Percentiles rank a stretch among this genome's conserved stretches.
Conservation (phyloP, 1,140 invertebrate genomes). For the Bombus waltoni region DNA sequence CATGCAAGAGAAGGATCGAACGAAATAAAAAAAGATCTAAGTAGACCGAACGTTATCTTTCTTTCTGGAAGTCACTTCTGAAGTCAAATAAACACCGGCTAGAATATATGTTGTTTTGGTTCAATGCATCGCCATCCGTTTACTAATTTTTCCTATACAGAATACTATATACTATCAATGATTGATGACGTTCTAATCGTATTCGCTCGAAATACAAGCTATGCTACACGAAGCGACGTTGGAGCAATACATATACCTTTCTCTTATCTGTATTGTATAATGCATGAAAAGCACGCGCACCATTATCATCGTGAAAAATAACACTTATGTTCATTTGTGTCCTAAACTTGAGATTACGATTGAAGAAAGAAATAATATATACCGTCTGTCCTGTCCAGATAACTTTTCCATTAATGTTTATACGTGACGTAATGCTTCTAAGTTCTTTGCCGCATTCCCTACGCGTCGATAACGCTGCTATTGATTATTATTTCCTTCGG, state of each 20-base stretch:
- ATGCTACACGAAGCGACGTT: slow-evolving; percentile 28
- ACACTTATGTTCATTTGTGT: not conserved
- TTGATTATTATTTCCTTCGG: not conserved
- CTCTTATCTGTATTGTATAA: slow-evolving; percentile 23
- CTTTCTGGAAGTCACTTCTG: slow-evolving; percentile 67
- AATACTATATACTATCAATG: not conserved
- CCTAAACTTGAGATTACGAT: slow-evolving; percentile 12
- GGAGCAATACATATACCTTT: not conserved
- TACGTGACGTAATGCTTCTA: not conserved
- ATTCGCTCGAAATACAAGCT: not conserved
- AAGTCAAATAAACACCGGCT: slow-evolving; percentile 79
- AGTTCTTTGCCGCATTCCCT: not conserved
- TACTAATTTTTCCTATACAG: slow-evolving; percentile 67
- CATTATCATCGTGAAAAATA: slow-evolving; percentile 28
- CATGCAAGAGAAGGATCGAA: too few relatives aligned
- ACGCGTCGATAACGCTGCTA: not conserved
- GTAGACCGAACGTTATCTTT: slow-evolving; percentile 60
- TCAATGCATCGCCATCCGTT: slow-evolving; percentile 76
- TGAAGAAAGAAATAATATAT: not conserved
- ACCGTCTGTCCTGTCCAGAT: not conserved
- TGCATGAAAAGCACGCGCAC: slow-evolving; percentile 1
- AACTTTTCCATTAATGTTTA: slow-evolving; percentile 9
- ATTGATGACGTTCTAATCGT: slow-evolving; percentile 33
- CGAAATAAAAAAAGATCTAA: slow-evolving; percentile 2
- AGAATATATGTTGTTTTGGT: slow-evolving; percentile 70